These are phyloP conservation scores for Benthosema pterotum DNA, from an alignment of 2,797 vertebrate species.

Conservation along the genomic window DNA sequence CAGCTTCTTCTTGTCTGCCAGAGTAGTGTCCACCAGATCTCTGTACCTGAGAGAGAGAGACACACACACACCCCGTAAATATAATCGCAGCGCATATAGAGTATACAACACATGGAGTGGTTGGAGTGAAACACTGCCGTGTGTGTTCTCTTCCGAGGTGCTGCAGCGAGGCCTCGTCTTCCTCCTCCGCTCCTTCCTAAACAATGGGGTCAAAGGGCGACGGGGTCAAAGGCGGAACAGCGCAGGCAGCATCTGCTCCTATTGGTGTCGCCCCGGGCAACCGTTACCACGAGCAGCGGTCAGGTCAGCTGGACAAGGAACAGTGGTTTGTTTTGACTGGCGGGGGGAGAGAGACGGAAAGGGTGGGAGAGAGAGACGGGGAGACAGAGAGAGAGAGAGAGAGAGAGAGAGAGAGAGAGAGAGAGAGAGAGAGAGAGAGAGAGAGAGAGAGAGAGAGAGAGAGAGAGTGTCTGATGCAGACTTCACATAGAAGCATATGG, in stretches of 20 bases:
- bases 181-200: conserved; percentile 35
- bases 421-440: neutral
- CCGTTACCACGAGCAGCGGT: conserved; percentile 52
- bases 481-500: conserved; percentile 1
- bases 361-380: neutral
- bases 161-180: too few species aligned
- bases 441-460: conserved; percentile 18
- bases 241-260: conserved; percentile 75
- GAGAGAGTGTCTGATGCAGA: conserved; percentile 13
- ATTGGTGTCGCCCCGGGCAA: conserved; percentile 72
- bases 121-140: conserved; percentile 19
- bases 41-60: conserved; percentile 80
- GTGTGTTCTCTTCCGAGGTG: neutral
- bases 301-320: conserved; percentile 58
- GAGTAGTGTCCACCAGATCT: conserved; percentile 82
- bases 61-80: conserved; percentile 27
- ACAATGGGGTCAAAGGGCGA: conserved; percentile 72
- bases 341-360: neutral
- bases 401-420: neutral
- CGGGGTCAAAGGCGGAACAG: conserved; percentile 60
- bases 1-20: conserved; percentile 79
- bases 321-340: conserved; percentile 50
- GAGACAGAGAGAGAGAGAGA: conserved; percentile 17
- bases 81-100: conserved; percentile 1
- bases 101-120: conserved; percentile 17